Percentiles rank a stretch among this genome's conserved stretches.
Evolutionary conservation across 2,797 vertebrate genomes (phyloP).

Genomic region (Peromyscus nudipes): DNA sequence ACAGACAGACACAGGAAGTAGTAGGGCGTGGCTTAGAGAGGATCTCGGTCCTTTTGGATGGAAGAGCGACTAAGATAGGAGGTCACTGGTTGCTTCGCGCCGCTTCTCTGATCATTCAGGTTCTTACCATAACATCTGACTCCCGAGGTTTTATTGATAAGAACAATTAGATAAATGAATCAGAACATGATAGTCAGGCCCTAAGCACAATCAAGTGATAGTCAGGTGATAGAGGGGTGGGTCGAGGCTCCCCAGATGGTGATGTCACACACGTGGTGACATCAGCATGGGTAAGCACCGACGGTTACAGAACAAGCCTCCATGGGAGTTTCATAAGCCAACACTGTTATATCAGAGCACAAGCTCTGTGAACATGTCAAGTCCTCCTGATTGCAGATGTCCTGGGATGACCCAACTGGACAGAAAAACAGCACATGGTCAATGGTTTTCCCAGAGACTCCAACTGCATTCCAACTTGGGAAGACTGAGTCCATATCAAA

Average conservation of each 20-base stretch:
- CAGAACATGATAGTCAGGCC: neutral
- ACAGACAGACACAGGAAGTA: no score
- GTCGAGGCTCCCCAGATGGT: neutral
- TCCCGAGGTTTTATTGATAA: neutral
- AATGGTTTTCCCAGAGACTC: neutral
- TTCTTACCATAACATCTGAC: neutral
- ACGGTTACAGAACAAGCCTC: neutral
- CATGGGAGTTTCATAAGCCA: no score
- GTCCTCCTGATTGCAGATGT: no score
- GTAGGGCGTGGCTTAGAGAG: no score
- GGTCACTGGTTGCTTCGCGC: neutral
- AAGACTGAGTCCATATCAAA: neutral
- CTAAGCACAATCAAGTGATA: no score
- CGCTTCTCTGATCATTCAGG: neutral
- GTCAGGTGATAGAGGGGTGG: neutral
- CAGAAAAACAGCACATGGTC: neutral
- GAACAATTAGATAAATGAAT: neutral
- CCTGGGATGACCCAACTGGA: neutral
- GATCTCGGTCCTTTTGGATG: no score
- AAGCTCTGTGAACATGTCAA: no score
- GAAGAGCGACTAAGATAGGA: neutral
- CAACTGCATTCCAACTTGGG: neutral
- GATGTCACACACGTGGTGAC: accelerated
- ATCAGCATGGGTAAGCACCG: neutral
- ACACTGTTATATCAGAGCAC: neutral